Base-by-base conservation (phyloP, 2,113 vertebrate species). In the Callorhinus ursinus region DNA sequence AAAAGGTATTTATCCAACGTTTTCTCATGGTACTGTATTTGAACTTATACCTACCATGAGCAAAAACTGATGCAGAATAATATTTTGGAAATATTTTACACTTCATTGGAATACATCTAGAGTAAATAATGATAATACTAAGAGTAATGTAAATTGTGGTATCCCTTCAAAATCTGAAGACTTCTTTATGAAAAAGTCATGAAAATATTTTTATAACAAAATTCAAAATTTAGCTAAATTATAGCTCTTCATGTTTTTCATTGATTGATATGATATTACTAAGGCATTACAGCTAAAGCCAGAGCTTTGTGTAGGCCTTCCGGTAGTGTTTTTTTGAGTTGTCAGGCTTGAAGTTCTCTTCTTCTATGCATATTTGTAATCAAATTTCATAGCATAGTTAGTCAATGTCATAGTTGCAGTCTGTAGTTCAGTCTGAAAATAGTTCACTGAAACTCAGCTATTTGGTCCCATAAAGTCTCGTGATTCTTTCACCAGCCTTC, bases 301-400 rank as follows among this genome's bases (percentile, higher is more conserved):
- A 24, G 14, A 83, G 0, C 33, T 84, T 12, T 13, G 11, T n/a
- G 6, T 51, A 18, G 31, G 7, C 2, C 12, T 74, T 63, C 77
- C 26, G 15, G 22, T 36, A 31, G 46, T 72, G 3, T 71, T 74
- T 33, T 33, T 42, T 16, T 36, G 2, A 61, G 33, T 14, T 21
- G 13, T 69, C 4, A 33, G 16, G 19, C 0, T 55, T 4, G 0
- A 1, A 57, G 3, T 0, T 19, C 2, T 74, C 8, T 61, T 74
- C 8, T 61, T 81, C 0, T 33, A 72, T 22, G 22, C 3, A 36
- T 16, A 82, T 65, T 85, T 49, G 11, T 11, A 26, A 39, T 39
- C 4, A 67, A 65, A 36, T 61, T 33, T 1, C 11, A 33, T 63
- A 14, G 42, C 15, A 26, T 51, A 18, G 31, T 22, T 53, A 85